Conservation (phyloP, 2,888 invertebrate genomes). For the Ypsolopha scabrella region DNA sequence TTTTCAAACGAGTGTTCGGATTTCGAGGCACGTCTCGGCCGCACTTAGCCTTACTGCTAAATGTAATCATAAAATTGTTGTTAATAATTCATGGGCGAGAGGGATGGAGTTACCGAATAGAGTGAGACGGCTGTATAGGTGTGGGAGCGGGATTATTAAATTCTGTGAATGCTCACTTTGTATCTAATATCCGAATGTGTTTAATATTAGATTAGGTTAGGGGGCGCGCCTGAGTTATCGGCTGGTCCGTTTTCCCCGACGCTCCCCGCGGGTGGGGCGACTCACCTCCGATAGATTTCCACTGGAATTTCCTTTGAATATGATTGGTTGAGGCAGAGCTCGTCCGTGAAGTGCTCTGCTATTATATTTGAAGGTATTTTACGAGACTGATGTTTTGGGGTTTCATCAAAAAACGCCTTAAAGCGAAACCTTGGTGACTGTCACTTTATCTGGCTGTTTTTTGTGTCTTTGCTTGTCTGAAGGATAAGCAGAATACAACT, state of each 20-base stretch:
- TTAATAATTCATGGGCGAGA: slow-evolving; percentile 59
- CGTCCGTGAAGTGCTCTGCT: not conserved
- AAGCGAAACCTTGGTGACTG: too few species aligned
- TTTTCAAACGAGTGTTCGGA: slow-evolving; percentile 51
- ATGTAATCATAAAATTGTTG: slow-evolving; percentile 70
- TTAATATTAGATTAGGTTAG: slow-evolving; percentile 65
- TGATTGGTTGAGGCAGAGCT: slow-evolving; percentile 44
- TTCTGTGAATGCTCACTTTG: slow-evolving; percentile 69
- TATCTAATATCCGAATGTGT: slow-evolving; percentile 69
- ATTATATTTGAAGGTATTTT: not conserved
- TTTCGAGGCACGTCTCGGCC: slow-evolving; percentile 54
- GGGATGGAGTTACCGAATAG: slow-evolving; percentile 21
- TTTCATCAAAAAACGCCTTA: too few species aligned
- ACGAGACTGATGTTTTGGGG: too few species aligned
- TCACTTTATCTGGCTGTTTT: too few species aligned
- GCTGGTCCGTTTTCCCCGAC: slow-evolving; percentile 18
- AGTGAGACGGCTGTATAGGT: slow-evolving; percentile 26
- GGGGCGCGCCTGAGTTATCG: slow-evolving; percentile 26
- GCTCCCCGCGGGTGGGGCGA: slow-evolving; percentile 40
- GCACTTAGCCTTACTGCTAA: slow-evolving; percentile 60
- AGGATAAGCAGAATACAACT: too few species aligned
- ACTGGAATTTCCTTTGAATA: slow-evolving; percentile 39
- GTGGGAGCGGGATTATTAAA: slow-evolving; percentile 63
- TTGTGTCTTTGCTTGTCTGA: too few species aligned
- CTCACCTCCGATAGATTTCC: slow-evolving; percentile 43